These are phyloP conservation scores for Tarsius wallacei DNA, from an alignment of 2,797 vertebrate genomes.

Conservation along the genomic window DNA sequence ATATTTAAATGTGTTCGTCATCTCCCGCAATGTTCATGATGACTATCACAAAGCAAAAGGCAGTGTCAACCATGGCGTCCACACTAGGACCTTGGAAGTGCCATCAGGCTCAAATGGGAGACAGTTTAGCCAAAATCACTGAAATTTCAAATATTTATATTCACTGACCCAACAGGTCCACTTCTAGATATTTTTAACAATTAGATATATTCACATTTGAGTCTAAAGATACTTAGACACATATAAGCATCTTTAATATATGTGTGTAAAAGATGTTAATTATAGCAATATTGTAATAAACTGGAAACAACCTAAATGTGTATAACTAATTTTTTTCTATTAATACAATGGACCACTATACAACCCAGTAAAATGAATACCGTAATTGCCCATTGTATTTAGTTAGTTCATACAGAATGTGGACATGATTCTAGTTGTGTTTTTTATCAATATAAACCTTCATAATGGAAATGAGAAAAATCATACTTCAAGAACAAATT, in stretches of 20 bases:
- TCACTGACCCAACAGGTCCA: background rate
- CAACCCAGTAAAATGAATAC: background rate
- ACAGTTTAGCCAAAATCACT: background rate
- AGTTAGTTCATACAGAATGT: background rate
- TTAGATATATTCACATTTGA: background rate
- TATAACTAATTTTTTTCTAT: background rate
- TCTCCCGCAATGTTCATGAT: background rate
- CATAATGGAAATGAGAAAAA: background rate
- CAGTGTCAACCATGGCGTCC: background rate
- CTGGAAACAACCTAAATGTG: conserved; percentile 8
- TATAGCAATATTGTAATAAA: background rate
- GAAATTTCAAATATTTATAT: background rate
- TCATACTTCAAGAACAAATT: background rate
- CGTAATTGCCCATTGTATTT: background rate
- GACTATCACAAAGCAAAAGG: background rate
- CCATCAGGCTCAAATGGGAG: background rate
- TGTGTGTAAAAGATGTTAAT: background rate
- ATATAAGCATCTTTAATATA: background rate
- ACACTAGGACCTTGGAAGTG: background rate
- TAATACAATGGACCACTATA: background rate
- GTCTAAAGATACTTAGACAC: background rate
- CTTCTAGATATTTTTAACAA: background rate
- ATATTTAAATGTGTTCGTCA: conserved; percentile 41
- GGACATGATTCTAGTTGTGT: background rate
- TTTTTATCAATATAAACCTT: conserved; percentile 30